A percentile compares a stretch with the other conserved stretches of the same genome.
Conservation (phyloP, 2,797 vertebrate species). For the Podargus strigoides region DNA sequence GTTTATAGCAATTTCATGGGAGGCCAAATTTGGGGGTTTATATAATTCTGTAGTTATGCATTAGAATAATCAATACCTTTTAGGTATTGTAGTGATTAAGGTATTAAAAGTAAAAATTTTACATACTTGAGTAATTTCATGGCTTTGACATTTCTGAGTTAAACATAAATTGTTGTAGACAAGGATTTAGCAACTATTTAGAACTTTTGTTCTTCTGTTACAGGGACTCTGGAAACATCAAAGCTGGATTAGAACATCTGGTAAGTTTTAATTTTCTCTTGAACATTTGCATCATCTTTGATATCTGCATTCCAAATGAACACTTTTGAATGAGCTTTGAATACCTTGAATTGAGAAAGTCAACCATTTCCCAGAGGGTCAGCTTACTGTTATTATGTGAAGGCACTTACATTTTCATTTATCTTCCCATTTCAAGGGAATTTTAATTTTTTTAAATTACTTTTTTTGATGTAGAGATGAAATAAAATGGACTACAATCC, state of each 20-base stretch:
- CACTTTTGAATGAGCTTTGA: constrained; percentile 84
- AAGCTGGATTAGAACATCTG: constrained; percentile 98
- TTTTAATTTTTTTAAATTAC: constrained; percentile 81
- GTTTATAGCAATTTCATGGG: background rate
- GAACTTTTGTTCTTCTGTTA: constrained; percentile 91
- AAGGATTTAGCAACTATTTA: constrained; percentile 82
- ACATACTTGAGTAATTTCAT: background rate
- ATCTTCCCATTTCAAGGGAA: constrained; percentile 80
- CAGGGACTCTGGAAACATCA: constrained; percentile 90
- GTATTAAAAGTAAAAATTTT: background rate
- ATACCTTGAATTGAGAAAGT: constrained; percentile 85
- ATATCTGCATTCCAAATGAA: constrained; percentile 91
- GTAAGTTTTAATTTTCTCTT: constrained; percentile 90
- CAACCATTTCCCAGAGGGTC: constrained; percentile 82
- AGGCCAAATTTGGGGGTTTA: background rate
- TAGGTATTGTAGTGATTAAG: background rate
- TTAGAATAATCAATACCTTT: background rate
- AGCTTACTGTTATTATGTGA: constrained; percentile 79
- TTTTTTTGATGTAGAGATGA: constrained; percentile 83
- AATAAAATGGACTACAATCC: constrained; percentile 76
- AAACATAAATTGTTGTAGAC: constrained; percentile 62
- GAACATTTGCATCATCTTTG: constrained; percentile 87
- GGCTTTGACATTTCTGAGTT: constrained; percentile 26
- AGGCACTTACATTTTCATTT: constrained; percentile 82
- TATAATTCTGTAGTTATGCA: background rate